Evolutionary conservation across 2,797 vertebrate species (phyloP), one percentile per base, ranked within the genome.

Genomic region (Pipistrellus kuhlii): DNA sequence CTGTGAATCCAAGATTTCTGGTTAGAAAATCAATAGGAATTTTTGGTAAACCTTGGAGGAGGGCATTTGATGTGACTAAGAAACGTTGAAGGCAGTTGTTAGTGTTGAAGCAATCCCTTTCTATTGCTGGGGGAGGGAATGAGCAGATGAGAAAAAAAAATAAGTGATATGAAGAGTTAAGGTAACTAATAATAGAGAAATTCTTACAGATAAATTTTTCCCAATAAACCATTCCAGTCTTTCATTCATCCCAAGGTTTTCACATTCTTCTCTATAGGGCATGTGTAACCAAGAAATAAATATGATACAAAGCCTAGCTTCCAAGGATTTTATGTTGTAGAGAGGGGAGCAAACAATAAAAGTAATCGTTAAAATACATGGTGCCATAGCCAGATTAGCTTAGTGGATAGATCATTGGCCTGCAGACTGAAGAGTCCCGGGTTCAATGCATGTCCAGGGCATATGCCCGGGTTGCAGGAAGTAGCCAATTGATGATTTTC

Each of bases 1-100:
- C 78, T 86, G 53, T 87, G 90, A 92, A 59, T 91, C 57, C 69
- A 44, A 97, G 57, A 94, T 87, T 97, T 96, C 77, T 95, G 88
- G 91, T 94, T 94, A 95, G 87, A 95, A 97, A 97, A 93, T 93
- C 93, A 90, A 95, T 94, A 92, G 78, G 64, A 78, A 93, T 93
- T 95, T 83, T 84, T 30, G 18, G 76, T 0, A 0, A 80, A 88
- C 25, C 64, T 89, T 91, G 76, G 87, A 90, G 71, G 59, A 90
- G 48, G 72, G 38, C 57, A 69, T 95, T 91, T 84, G 71, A 93
- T 92, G 78, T 96, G 94, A 94, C 91, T 83, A 48, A 94, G 75
- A 17, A 69, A 84, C 69, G 90, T 41, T 57, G 38, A 86, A 90
- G 32, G 38, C 75, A 93, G 69, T 88, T 84, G 69, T 75, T 90